Evolutionary conservation across 2,113 vertebrate genomes (phyloP).

Genomic region (Rhagologus leucostigma): DNA sequence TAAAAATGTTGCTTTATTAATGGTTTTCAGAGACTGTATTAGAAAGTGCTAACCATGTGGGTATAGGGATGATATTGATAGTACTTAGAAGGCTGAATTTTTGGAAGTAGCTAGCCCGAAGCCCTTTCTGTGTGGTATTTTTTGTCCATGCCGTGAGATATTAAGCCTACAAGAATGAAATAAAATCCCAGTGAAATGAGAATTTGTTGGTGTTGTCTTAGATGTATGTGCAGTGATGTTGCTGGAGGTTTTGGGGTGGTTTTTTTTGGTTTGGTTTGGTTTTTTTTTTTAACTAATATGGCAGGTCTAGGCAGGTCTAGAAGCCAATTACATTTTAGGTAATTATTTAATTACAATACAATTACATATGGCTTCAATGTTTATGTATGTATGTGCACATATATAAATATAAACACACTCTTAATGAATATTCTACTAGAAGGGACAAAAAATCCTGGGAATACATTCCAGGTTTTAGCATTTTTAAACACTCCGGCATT

Average conservation of each 20-base stretch:
- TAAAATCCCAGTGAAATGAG: conserved; percentile 68
- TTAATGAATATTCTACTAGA: background rate
- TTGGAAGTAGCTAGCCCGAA: conserved; percentile 69
- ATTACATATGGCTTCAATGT: background rate
- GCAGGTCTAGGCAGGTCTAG: background rate
- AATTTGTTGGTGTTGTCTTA: conserved; percentile 52
- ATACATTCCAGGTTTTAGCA: background rate
- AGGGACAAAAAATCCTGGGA: background rate
- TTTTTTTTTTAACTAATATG: background rate
- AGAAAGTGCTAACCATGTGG: conserved; percentile 76
- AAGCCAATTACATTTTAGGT: background rate
- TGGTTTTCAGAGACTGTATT: conserved; percentile 73
- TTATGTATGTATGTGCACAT: background rate
- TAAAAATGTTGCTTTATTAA: conserved; percentile 78
- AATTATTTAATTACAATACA: conserved; percentile 41
- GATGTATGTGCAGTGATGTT: conserved; percentile 20
- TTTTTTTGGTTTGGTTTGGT: background rate
- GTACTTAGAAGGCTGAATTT: conserved; percentile 71
- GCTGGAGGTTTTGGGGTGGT: background rate
- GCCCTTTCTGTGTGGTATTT: conserved; percentile 67
- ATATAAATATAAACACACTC: background rate
- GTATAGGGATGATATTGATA: conserved; percentile 75
- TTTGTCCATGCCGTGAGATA: conserved; percentile 73
- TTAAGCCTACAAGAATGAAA: conserved; percentile 70
- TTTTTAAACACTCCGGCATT: background rate